Evolutionary conservation across 2,797 vertebrate species (phyloP).

Genomic region (Pseudomugil gertrudae): DNA sequence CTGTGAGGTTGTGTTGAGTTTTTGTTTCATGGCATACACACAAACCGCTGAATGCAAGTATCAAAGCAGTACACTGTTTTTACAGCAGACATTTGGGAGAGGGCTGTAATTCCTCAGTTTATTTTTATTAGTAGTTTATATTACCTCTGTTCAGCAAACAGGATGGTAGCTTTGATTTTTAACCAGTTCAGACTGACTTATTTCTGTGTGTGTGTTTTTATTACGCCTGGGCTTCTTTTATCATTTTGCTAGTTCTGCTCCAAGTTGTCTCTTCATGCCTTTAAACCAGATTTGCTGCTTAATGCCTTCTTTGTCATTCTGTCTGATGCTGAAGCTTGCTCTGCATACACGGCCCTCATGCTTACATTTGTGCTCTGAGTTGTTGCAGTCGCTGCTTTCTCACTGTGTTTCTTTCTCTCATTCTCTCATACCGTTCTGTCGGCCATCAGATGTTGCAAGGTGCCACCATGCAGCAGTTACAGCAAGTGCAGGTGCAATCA

Average conservation of each 20-base stretch:
- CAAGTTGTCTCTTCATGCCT: slow-evolving; percentile 8
- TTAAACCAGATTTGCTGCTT: slow-evolving; percentile 38
- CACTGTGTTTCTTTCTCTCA: slow-evolving; percentile 74
- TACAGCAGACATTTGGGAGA: not conserved
- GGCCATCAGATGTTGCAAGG: slow-evolving; percentile 86
- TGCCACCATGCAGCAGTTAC: slow-evolving; percentile 87
- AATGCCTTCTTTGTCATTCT: slow-evolving; percentile 23
- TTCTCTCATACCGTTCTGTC: slow-evolving; percentile 69
- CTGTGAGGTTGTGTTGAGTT: not conserved
- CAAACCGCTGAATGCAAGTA: not conserved
- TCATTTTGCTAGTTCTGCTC: slow-evolving; percentile 3
- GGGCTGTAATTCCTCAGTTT: too few relatives aligned
- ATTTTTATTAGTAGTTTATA: not conserved
- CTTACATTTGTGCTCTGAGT: slow-evolving; percentile 67
- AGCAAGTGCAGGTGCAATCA: slow-evolving; percentile 88
- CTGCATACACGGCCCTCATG: slow-evolving; percentile 50
- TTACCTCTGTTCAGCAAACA: not conserved
- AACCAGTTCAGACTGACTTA: slow-evolving; percentile 4
- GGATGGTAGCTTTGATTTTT: not conserved
- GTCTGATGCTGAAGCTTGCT: slow-evolving; percentile 39
- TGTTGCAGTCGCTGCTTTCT: slow-evolving; percentile 71
- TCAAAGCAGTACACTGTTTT: not conserved
- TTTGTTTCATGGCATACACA: not conserved
- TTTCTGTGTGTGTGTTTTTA: not conserved
- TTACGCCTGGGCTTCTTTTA: slow-evolving; percentile 18